These are phyloP conservation scores for Entosphenus tridentatus DNA, from an alignment of 2,113 vertebrate species.

Conservation along the genomic window DNA sequence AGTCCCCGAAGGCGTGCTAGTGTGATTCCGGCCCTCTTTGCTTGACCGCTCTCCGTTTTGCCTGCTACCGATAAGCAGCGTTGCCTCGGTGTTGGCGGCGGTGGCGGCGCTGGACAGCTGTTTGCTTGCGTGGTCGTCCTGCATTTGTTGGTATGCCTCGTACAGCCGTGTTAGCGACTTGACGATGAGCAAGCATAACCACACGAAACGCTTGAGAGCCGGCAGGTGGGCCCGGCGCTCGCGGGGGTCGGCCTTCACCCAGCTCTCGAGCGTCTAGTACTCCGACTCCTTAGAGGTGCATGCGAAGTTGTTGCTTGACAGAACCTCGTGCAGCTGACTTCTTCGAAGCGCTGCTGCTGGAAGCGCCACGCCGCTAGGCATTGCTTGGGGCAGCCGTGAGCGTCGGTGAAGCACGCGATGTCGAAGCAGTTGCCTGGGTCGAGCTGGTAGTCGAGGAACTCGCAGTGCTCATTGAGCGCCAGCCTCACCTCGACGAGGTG, in stretches of 20 bases:
- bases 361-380: conserved; percentile 75
- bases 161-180: conserved; percentile 85
- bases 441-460: conserved; percentile 79
- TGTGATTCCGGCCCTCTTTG: no score
- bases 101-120: conserved; percentile 90
- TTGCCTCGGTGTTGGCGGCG: conserved; percentile 91
- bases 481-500: no score
- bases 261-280: conserved; percentile 73
- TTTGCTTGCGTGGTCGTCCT: conserved; percentile 84
- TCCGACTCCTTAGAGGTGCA: conserved; percentile 76
- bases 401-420: conserved; percentile 89
- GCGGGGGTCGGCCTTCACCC: conserved; percentile 80
- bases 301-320: conserved; percentile 84
- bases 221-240: conserved; percentile 78
- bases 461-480: conserved; percentile 73
- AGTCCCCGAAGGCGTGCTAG: no score
- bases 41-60: no score
- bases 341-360: conserved; percentile 86
- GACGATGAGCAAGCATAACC: conserved; percentile 72
- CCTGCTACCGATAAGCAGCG: no score
- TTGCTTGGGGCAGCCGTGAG: conserved; percentile 78
- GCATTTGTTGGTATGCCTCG: conserved; percentile 91
- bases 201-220: conserved; percentile 67
- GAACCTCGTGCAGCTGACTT: conserved; percentile 83
- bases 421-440: conserved; percentile 92